Evolutionary conservation across 2,797 vertebrate genomes (phyloP).

Genomic region (Ciconia nigra): DNA sequence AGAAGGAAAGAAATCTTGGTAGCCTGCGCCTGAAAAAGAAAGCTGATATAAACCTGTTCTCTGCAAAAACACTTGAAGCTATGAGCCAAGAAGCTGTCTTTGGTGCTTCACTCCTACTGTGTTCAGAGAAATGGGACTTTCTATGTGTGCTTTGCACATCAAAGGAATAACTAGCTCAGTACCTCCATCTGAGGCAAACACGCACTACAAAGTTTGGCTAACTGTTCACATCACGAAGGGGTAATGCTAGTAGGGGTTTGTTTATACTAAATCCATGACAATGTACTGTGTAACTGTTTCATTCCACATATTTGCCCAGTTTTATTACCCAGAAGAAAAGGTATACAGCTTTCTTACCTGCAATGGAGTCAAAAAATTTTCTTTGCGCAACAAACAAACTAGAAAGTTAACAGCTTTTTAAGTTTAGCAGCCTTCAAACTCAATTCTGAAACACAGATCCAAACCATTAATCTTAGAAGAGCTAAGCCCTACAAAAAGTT

Average conservation of each 20-base stretch:
- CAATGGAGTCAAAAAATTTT: not conserved
- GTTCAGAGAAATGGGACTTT: slow-evolving; percentile 34
- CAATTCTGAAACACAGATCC: not conserved
- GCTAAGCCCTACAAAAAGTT: slow-evolving; percentile 25
- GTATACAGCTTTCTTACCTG: not conserved
- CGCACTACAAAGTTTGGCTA: slow-evolving; percentile 36
- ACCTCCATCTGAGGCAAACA: slow-evolving; percentile 50
- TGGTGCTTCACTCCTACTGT: slow-evolving; percentile 6
- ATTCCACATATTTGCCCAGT: not conserved
- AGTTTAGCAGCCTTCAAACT: not conserved
- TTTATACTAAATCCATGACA: not conserved
- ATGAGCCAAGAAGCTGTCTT: slow-evolving; percentile 54
- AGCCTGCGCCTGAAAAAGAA: not conserved
- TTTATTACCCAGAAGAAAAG: slow-evolving; percentile 24
- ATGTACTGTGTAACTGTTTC: not conserved
- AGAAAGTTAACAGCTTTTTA: slow-evolving; percentile 1
- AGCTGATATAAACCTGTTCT: slow-evolving; percentile 21
- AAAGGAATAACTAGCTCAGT: slow-evolving; percentile 15
- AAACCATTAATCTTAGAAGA: slow-evolving; percentile 26
- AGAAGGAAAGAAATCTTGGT: not conserved
- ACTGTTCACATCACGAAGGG: not conserved
- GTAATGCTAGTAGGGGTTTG: not conserved
- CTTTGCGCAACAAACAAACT: not conserved
- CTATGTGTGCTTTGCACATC: slow-evolving; percentile 28
- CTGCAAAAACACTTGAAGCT: not conserved